These are phyloP conservation scores for Drosophila atripex DNA, from an alignment of 2,888 invertebrate species.

Conservation along the genomic window DNA sequence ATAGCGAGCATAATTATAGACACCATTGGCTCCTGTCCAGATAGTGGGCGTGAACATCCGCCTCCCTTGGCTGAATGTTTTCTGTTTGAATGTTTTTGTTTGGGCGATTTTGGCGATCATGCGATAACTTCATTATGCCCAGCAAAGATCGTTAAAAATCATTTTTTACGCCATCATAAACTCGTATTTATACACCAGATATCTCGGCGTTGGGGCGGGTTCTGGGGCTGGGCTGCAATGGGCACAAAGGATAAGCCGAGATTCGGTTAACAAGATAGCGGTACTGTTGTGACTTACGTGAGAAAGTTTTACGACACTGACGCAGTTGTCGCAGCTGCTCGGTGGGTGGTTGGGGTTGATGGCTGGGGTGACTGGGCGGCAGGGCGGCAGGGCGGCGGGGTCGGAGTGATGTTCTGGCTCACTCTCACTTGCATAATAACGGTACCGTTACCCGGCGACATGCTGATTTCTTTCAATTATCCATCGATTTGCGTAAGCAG, in stretches of 20 bases:
- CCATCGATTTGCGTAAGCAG: conserved; percentile 38
- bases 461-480: conserved; percentile 16
- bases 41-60: conserved; percentile 12
- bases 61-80: background rate
- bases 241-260: conserved; percentile 33
- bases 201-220: background rate
- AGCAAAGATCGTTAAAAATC: conserved; percentile 44
- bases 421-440: conserved; percentile 19
- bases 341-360: conserved; percentile 17
- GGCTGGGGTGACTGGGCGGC: too few species aligned
- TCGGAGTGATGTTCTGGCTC: conserved; percentile 11
- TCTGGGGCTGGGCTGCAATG: conserved; percentile 9
- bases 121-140: conserved; percentile 60
- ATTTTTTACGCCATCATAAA: conserved; percentile 42
- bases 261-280: conserved; percentile 33
- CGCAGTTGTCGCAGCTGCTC: conserved; percentile 46
- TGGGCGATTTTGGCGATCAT: conserved; percentile 14
- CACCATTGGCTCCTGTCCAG: conserved; percentile 13
- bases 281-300: conserved; percentile 71
- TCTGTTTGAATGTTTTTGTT: conserved; percentile 42
- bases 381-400: too few species aligned
- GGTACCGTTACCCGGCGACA: conserved; percentile 27
- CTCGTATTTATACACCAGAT: conserved; percentile 35
- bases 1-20: conserved; percentile 30
- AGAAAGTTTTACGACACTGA: conserved; percentile 72